phyloP scores from a whole-genome alignment of 23 tunicate genomes.

The Phallusia fumigata region DNA sequence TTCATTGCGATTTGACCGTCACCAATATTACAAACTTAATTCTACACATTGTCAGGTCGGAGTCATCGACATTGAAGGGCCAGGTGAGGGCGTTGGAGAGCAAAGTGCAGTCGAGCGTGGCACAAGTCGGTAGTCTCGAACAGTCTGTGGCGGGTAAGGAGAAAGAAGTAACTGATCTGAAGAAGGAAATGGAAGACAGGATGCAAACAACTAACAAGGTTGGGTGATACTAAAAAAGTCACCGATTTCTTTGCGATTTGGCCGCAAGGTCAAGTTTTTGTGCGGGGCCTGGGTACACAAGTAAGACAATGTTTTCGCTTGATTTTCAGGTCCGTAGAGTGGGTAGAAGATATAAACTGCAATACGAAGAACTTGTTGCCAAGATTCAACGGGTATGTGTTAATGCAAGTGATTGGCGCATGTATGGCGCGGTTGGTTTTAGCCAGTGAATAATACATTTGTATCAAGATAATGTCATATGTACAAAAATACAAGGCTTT shows the following conservation, averaged over 20 bases:
- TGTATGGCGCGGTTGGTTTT: no score
- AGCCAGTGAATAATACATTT: no score
- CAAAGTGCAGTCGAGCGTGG: conserved; percentile 23
- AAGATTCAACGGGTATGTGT: conserved; percentile 35
- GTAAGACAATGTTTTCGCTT: background rate
- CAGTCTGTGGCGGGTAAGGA: conserved; percentile 1
- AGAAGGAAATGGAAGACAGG: conserved; percentile 54
- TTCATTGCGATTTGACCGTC: no score
- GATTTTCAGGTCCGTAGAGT: conserved; percentile 76
- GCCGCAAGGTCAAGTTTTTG: background rate
- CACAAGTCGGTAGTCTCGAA: conserved; percentile 10
- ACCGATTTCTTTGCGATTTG: no score
- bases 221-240: background rate
- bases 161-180: conserved; percentile 33
- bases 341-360: conserved; percentile 66
- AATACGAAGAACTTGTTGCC: conserved; percentile 71
- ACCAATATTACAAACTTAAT: no score
- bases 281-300: no score
- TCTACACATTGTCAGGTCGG: conserved; percentile 25
- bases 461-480: no score
- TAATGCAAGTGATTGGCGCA: no score
- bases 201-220: conserved; percentile 66
- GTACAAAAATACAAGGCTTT: no score
- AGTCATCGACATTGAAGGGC: conserved; percentile 37
- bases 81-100: conserved; percentile 40